These are phyloP conservation scores for Rhincodon typus DNA, from an alignment of 2,797 vertebrate species.

Conservation along the genomic window DNA sequence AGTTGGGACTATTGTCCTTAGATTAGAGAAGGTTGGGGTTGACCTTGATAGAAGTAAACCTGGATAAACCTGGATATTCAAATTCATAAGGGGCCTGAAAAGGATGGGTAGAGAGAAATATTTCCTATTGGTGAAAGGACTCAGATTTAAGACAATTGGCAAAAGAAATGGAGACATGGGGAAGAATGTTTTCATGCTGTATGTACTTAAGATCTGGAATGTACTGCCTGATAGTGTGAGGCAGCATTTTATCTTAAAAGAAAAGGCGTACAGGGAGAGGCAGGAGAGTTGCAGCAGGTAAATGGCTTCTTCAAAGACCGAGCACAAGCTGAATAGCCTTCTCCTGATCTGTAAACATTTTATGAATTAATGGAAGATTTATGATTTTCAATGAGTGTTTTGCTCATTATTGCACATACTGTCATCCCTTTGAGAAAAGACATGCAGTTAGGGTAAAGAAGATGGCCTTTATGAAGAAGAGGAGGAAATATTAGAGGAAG, in stretches of 20 bases:
- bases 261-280: not conserved
- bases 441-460: not conserved
- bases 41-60: not conserved
- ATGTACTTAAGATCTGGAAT: not conserved
- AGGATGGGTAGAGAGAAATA: not conserved
- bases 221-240: not conserved
- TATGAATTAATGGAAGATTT: not conserved
- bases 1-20: too few relatives aligned
- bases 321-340: not conserved
- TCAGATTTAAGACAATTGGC: not conserved
- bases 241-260: not conserved
- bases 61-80: not conserved
- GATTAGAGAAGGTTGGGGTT: not conserved
- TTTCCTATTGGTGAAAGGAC: not conserved
- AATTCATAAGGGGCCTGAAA: not conserved
- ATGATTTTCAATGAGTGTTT: not conserved
- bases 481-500: not conserved
- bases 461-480: not conserved
- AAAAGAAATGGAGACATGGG: not conserved
- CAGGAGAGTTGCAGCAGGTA: not conserved
- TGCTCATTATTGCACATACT: not conserved
- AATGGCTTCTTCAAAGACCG: not conserved
- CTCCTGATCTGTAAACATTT: not conserved
- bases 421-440: not conserved
- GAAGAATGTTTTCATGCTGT: not conserved